phyloP scores from a whole-genome alignment of 2,888 invertebrate genomes.

The Pristionchus mayeri region DNA sequence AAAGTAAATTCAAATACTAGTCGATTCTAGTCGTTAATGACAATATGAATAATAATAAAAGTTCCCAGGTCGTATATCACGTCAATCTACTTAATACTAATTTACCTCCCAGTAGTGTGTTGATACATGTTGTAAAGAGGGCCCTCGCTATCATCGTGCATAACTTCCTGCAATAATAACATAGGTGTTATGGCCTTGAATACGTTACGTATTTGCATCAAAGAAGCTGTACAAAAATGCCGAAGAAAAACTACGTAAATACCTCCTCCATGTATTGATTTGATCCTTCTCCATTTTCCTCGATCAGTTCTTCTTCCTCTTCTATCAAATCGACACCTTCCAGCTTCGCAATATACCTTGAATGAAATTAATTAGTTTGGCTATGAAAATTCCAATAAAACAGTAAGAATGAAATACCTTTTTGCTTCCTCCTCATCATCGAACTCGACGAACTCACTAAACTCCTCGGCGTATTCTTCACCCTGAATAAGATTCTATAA shows the following conservation, averaged over 20 bases:
- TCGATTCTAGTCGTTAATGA: no score
- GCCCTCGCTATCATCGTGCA: no score
- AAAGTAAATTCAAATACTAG: no score
- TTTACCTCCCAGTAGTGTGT: no score
- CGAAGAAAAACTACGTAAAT: no score
- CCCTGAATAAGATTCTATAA: neutral
- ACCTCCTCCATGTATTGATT: slow-evolving; percentile 11
- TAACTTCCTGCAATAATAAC: neutral
- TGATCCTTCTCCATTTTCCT: neutral
- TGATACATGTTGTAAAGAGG: no score
- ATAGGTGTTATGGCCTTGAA: no score
- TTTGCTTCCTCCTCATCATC: neutral
- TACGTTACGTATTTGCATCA: no score
- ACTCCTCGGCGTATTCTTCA: neutral
- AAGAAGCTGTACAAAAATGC: no score
- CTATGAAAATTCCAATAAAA: neutral
- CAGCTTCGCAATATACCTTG: neutral
- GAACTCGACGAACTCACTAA: slow-evolving; percentile 10
- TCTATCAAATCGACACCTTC: neutral
- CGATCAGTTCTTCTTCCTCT: slow-evolving; percentile 10
- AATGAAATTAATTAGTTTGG: neutral
- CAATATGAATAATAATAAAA: no score
- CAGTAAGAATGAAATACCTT: neutral
- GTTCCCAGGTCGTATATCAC: no score
- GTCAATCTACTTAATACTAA: no score